Evolutionary conservation across 2,888 invertebrate genomes (phyloP).

Genomic region (Acronicta aceris): DNA sequence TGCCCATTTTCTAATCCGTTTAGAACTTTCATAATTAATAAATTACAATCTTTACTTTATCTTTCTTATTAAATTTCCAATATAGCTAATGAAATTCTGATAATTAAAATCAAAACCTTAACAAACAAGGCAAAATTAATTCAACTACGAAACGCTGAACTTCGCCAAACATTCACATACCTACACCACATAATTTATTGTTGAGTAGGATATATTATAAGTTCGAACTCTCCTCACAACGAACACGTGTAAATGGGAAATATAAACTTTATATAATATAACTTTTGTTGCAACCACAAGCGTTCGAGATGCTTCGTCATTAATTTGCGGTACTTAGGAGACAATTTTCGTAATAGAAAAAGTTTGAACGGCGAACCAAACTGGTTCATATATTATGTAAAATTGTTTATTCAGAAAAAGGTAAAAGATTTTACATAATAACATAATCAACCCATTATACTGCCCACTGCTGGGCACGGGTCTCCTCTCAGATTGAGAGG

Average conservation of each 20-base stretch:
- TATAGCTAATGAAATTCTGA: not conserved
- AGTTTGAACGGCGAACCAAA: conserved; percentile 38
- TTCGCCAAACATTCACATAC: not conserved
- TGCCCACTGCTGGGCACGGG: too few relatives aligned
- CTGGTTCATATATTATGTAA: conserved; percentile 44
- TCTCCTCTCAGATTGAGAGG: too few relatives aligned
- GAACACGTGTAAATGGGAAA: conserved; percentile 35
- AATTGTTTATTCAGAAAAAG: conserved; percentile 17
- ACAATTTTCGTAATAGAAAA: conserved; percentile 56
- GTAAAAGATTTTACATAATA: conserved; percentile 3
- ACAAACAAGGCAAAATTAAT: conserved; percentile 1
- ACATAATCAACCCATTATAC: too few relatives aligned
- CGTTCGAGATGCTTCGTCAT: conserved; percentile 50
- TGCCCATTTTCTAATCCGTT: too few relatives aligned
- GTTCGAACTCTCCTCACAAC: conserved; percentile 25
- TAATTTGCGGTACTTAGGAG: conserved; percentile 47
- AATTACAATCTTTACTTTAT: not conserved
- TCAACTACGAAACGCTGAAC: conserved; percentile 2
- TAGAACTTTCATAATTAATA: too few relatives aligned
- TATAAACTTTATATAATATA: conserved; percentile 46
- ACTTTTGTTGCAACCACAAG: conserved; percentile 44
- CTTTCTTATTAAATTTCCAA: conserved; percentile 1
- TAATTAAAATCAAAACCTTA: not conserved
- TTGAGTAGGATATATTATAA: conserved; percentile 22
- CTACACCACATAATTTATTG: conserved; percentile 13